phyloP scores from a whole-genome alignment of 2,797 vertebrate genomes.

The Anguilla obscura region DNA sequence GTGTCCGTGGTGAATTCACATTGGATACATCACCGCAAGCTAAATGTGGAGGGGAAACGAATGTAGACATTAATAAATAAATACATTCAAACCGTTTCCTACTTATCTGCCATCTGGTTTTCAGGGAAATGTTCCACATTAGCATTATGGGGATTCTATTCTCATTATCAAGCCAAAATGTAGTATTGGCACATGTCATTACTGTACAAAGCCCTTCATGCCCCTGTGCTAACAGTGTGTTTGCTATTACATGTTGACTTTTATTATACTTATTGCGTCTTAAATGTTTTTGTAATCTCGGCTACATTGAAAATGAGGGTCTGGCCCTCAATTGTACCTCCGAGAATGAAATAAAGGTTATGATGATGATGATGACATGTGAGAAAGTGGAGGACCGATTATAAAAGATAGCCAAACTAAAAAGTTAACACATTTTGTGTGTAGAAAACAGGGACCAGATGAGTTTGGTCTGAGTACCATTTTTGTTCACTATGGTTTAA shows the following conservation, averaged over 20 bases:
- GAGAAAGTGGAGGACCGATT: background rate
- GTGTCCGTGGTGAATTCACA: background rate
- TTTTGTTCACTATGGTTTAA: background rate
- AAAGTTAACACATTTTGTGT: background rate
- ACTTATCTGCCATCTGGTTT: conserved; percentile 13
- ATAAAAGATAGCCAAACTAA: background rate
- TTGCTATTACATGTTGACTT: background rate
- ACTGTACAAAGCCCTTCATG: background rate
- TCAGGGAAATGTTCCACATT: conserved; percentile 12
- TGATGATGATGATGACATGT: background rate
- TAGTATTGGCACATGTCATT: background rate
- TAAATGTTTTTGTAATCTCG: too few relatives aligned
- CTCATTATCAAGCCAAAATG: background rate
- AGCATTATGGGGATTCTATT: background rate
- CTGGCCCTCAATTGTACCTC: too few relatives aligned
- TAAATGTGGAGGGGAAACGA: background rate
- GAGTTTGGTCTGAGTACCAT: background rate
- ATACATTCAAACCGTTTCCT: background rate
- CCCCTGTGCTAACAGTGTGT: background rate
- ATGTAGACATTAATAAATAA: conserved; percentile 2
- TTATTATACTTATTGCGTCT: too few relatives aligned
- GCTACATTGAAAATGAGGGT: too few relatives aligned
- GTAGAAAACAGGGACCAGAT: background rate
- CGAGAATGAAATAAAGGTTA: too few relatives aligned
- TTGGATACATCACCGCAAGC: background rate